These are phyloP conservation scores for Podarcis muralis DNA, from an alignment of 2,113 vertebrate genomes.

Conservation along the genomic window DNA sequence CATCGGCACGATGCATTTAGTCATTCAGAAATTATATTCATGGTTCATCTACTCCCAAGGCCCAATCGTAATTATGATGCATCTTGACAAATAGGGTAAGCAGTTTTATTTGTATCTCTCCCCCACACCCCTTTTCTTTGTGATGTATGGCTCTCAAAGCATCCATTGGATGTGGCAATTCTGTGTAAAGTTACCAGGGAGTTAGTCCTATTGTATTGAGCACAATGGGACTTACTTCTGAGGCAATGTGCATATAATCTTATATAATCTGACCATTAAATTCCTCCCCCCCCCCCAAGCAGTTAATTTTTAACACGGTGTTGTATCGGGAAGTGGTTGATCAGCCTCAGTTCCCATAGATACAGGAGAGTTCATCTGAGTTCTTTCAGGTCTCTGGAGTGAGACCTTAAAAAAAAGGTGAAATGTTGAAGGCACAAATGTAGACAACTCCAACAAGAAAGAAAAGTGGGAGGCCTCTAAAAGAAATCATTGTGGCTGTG, in stretches of 20 bases:
- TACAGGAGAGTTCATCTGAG: neutral
- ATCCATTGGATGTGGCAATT: slow-evolving; percentile 7
- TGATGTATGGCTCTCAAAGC: neutral
- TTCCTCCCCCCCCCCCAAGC: slow-evolving; percentile 33
- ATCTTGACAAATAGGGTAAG: slow-evolving; percentile 6
- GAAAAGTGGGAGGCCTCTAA: too few relatives aligned
- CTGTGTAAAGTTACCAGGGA: neutral
- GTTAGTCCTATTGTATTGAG: neutral
- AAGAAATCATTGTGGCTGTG: too few relatives aligned
- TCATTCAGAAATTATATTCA: slow-evolving; percentile 30
- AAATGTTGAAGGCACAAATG: too few relatives aligned
- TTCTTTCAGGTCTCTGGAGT: neutral
- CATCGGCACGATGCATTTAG: neutral
- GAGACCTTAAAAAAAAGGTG: too few relatives aligned
- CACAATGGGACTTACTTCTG: neutral
- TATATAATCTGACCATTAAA: neutral
- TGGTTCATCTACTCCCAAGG: slow-evolving; percentile 27
- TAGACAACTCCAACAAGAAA: too few relatives aligned
- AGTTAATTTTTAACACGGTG: slow-evolving; percentile 17
- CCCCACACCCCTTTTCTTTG: neutral
- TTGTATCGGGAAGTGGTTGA: slow-evolving; percentile 19
- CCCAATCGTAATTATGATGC: slow-evolving; percentile 11
- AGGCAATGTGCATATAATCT: neutral
- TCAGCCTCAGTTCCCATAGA: neutral
- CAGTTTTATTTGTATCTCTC: slow-evolving; percentile 25